A percentile compares a stretch with the other conserved stretches of the same genome.
These are phyloP conservation scores for Corythoichthys haematopterus DNA, from an alignment of 2,113 vertebrate species.

Conservation along the genomic window DNA sequence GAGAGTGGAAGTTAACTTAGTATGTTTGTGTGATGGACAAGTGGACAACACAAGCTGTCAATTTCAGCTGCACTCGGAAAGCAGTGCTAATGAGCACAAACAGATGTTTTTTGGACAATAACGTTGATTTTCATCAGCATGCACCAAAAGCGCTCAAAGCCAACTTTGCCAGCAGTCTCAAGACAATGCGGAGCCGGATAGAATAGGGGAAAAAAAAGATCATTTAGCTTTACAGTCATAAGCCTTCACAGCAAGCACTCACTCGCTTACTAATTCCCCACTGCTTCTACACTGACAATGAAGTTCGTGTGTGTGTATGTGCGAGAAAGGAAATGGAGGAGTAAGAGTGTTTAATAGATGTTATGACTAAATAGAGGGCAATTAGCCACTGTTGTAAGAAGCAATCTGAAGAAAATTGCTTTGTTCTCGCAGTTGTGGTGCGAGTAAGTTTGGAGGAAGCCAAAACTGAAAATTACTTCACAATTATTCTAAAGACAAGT, in stretches of 20 bases:
- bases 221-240: slow-evolving; percentile 42
- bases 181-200: slow-evolving; percentile 39
- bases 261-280: slow-evolving; percentile 50
- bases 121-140: background rate
- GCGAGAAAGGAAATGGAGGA: slow-evolving; percentile 48
- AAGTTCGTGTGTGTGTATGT: slow-evolving; percentile 46
- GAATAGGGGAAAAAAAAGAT: slow-evolving; percentile 14
- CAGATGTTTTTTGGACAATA: slow-evolving; percentile 9
- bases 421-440: slow-evolving; percentile 35
- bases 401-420: slow-evolving; percentile 51
- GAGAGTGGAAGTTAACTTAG: slow-evolving; percentile 49
- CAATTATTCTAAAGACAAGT: slow-evolving; percentile 16
- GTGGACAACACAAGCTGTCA: slow-evolving; percentile 27
- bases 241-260: slow-evolving; percentile 40
- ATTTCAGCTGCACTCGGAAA: slow-evolving; percentile 37
- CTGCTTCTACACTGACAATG: slow-evolving; percentile 51
- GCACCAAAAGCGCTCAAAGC: background rate
- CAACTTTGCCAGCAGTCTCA: slow-evolving; percentile 26
- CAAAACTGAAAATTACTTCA: slow-evolving; percentile 23
- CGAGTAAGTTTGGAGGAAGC: slow-evolving; percentile 24
- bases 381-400: slow-evolving; percentile 49
- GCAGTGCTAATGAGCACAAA: slow-evolving; percentile 40
- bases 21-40: slow-evolving; percentile 42
- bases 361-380: slow-evolving; percentile 53
- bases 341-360: slow-evolving; percentile 52